phyloP scores from a whole-genome alignment of 2,113 vertebrate species.

The Eretmodus cyanostictus region DNA sequence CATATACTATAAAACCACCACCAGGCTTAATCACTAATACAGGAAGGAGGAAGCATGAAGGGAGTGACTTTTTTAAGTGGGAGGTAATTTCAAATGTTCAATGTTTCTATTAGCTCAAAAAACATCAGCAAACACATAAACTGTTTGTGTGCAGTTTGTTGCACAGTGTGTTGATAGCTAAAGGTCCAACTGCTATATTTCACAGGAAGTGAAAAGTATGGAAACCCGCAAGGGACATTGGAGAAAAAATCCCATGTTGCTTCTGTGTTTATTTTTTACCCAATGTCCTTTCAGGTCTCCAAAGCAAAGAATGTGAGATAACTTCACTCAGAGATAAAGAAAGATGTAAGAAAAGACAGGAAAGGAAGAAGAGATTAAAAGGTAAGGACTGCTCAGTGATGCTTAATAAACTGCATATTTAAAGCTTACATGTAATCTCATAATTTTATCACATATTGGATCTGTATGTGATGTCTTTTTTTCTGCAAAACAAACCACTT shows the following conservation, averaged over 20 bases:
- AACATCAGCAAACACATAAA: background rate
- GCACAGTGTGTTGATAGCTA: background rate
- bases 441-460: background rate
- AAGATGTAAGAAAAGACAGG: background rate
- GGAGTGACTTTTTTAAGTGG: background rate
- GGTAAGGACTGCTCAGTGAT: background rate
- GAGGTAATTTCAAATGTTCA: background rate
- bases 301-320: background rate
- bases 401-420: background rate
- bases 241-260: background rate
- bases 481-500: background rate
- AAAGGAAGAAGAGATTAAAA: background rate
- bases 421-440: background rate
- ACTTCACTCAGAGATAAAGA: background rate
- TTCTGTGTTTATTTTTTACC: background rate
- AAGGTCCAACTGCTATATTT: background rate
- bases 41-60: background rate
- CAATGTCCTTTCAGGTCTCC: background rate
- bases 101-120: background rate
- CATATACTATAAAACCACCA: background rate
- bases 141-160: background rate
- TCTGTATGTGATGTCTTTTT: background rate
- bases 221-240: background rate
- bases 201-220: background rate
- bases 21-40: background rate